Evolutionary conservation across 2,797 vertebrate species (phyloP).

Genomic region (Leptoclinus maculatus): DNA sequence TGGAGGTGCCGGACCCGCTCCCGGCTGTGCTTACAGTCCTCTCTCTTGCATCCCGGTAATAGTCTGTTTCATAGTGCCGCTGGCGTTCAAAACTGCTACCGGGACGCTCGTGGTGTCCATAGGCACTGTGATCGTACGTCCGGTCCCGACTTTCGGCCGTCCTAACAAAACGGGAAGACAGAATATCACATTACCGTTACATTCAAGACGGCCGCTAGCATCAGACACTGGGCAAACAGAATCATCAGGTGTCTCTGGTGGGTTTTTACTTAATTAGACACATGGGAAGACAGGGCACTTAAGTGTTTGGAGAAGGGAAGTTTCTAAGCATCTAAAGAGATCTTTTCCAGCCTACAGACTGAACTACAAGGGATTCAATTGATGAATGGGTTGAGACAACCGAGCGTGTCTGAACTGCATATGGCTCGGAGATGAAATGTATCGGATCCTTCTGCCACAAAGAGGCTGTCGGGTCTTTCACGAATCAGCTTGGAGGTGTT

Average conservation of each 20-base stretch:
- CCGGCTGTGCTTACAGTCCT: constrained; percentile 86
- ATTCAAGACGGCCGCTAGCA: constrained; percentile 29
- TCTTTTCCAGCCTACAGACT: neutral
- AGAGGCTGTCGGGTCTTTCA: neutral
- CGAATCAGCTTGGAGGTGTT: neutral
- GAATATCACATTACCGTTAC: constrained; percentile 50
- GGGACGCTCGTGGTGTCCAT: constrained; percentile 98
- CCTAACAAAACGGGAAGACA: constrained; percentile 83
- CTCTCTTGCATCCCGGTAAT: constrained; percentile 95
- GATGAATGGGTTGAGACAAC: neutral
- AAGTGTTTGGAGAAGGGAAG: constrained; percentile 28
- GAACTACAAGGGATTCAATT: constrained; percentile 12
- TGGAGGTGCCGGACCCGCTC: constrained; percentile 76
- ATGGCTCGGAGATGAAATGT: constrained; percentile 7
- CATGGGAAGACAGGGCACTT: constrained; percentile 30
- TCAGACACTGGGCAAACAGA: constrained; percentile 48
- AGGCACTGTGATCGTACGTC: constrained; percentile 97
- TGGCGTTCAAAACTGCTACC: constrained; percentile 94
- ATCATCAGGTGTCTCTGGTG: constrained; percentile 44
- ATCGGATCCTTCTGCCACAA: neutral
- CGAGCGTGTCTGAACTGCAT: constrained; percentile 1
- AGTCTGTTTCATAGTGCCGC: constrained; percentile 98
- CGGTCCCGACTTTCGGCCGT: constrained; percentile 97
- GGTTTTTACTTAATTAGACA: constrained; percentile 43
- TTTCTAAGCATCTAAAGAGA: constrained; percentile 23